Conservation (phyloP, 2,888 invertebrate genomes). For the Alcis repandata region DNA sequence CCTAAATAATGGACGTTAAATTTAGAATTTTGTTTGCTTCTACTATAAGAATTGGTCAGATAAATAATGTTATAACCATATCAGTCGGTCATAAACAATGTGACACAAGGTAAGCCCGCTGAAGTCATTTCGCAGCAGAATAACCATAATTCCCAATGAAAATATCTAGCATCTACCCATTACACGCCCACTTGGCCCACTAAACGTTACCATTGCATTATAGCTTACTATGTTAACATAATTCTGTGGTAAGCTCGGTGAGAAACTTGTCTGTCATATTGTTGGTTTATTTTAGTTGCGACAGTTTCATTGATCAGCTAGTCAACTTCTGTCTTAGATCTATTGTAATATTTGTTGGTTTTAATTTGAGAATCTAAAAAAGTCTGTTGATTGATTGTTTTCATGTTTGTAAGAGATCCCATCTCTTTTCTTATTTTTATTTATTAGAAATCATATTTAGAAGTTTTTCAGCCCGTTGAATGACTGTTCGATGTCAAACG, state of each 20-base stretch:
- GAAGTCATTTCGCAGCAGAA: conserved; percentile 43
- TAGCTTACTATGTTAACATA: conserved; percentile 53
- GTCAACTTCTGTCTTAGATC: not conserved
- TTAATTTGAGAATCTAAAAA: not conserved
- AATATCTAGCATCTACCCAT: conserved; percentile 64
- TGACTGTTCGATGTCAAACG: too few species aligned
- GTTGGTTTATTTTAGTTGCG: conserved; percentile 22
- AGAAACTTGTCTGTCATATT: conserved; percentile 33
- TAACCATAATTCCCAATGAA: conserved; percentile 60
- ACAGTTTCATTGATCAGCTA: not conserved
- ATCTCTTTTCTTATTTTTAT: too few species aligned
- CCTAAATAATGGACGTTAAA: not conserved
- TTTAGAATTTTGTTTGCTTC: not conserved
- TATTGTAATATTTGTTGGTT: not conserved
- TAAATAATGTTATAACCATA: not conserved
- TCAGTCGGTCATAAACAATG: conserved; percentile 22
- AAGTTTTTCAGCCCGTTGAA: too few species aligned
- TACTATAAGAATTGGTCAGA: too few species aligned
- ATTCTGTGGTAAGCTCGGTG: conserved; percentile 39
- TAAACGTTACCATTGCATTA: conserved; percentile 53
- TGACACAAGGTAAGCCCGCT: conserved; percentile 26
- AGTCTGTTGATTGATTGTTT: too few species aligned
- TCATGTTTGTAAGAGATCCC: too few species aligned
- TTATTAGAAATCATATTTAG: too few species aligned
- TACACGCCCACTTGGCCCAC: conserved; percentile 65